These are phyloP conservation scores for Taenaris catops DNA, from an alignment of 2,888 invertebrate species.

Conservation along the genomic window DNA sequence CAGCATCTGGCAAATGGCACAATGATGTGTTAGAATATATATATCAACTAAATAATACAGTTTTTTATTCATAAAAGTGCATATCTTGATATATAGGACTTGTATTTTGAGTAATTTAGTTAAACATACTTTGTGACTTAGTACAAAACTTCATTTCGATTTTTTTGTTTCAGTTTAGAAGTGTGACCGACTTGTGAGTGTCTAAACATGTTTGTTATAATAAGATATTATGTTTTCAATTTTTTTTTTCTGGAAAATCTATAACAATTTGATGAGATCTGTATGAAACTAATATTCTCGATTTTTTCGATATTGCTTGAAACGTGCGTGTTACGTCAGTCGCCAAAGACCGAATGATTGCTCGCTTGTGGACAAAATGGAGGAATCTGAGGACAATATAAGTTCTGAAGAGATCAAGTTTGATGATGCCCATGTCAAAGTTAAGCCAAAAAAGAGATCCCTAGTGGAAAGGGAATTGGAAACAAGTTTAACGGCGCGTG, in stretches of 20 bases:
- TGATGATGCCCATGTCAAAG: conserved; percentile 34
- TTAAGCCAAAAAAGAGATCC: conserved; percentile 62
- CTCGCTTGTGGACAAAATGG: conserved; percentile 40
- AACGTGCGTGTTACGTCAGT: conserved; percentile 39
- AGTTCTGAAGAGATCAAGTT: conserved; percentile 43
- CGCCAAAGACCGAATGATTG: conserved; percentile 25
- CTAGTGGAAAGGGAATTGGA: conserved; percentile 65
- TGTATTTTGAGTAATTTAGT: conserved; percentile 40
- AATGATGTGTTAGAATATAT: conserved; percentile 4
- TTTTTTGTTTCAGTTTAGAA: conserved; percentile 66
- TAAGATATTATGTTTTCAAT: conserved; percentile 33
- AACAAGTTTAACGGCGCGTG: conserved; percentile 56
- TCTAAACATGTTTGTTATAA: conserved; percentile 33
- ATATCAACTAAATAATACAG: conserved; percentile 18
- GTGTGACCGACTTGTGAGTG: conserved; percentile 33
- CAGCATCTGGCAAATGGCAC: conserved; percentile 38
- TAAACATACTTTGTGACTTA: conserved; percentile 57
- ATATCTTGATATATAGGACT: conserved; percentile 17
- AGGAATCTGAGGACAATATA: conserved; percentile 57
- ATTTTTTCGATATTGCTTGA: conserved; percentile 30
- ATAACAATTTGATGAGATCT: conserved; percentile 26
- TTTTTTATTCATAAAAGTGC: conserved; percentile 47
- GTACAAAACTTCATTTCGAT: conserved; percentile 69
- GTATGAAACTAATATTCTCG: conserved; percentile 27
- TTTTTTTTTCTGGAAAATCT: conserved; percentile 27